A percentile compares a stretch with the other conserved stretches of the same genome.
phyloP scores from a whole-genome alignment of 2,888 invertebrate species.

The Hemicrepidius hirtus region DNA sequence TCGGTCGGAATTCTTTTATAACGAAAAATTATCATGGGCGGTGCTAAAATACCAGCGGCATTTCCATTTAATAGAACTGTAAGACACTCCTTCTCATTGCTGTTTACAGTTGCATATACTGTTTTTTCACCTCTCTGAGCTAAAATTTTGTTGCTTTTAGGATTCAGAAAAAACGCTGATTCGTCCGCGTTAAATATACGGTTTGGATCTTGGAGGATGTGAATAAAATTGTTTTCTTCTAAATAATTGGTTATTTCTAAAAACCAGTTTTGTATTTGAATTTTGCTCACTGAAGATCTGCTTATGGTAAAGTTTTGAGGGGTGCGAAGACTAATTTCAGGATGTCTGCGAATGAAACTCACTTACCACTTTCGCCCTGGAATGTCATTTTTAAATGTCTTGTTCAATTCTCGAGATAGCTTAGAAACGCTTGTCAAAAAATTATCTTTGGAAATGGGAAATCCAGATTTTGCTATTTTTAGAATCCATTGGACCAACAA shows the following conservation, averaged over 20 bases:
- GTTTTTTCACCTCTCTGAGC: slow-evolving; percentile 60
- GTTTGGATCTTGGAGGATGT: slow-evolving; percentile 57
- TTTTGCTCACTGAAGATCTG: slow-evolving; percentile 59
- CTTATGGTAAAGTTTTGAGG: slow-evolving; percentile 48
- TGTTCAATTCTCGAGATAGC: too few species aligned
- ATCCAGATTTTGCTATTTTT: too few species aligned
- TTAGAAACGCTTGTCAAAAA: too few species aligned
- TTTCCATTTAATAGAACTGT: slow-evolving; percentile 56
- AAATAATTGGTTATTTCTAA: slow-evolving; percentile 56
- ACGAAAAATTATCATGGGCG: slow-evolving; percentile 56
- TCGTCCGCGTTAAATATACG: slow-evolving; percentile 66
- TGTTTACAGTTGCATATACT: slow-evolving; percentile 56
- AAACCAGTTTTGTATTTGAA: slow-evolving; percentile 61
- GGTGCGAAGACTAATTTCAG: too few species aligned
- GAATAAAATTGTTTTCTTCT: slow-evolving; percentile 50
- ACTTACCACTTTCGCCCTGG: too few species aligned
- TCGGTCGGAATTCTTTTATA: slow-evolving; percentile 62
- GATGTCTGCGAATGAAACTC: slow-evolving; percentile 28
- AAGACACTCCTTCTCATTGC: slow-evolving; percentile 60
- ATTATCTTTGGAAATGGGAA: too few species aligned
- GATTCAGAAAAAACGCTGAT: slow-evolving; percentile 64
- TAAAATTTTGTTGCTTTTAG: slow-evolving; percentile 62
- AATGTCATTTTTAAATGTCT: too few species aligned
- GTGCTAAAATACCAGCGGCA: slow-evolving; percentile 52
- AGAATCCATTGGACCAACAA: too few species aligned